A percentile compares a stretch with the other conserved stretches of the same genome.
Conservation (phyloP, 2,797 vertebrate species). For the Luscinia luscinia region DNA sequence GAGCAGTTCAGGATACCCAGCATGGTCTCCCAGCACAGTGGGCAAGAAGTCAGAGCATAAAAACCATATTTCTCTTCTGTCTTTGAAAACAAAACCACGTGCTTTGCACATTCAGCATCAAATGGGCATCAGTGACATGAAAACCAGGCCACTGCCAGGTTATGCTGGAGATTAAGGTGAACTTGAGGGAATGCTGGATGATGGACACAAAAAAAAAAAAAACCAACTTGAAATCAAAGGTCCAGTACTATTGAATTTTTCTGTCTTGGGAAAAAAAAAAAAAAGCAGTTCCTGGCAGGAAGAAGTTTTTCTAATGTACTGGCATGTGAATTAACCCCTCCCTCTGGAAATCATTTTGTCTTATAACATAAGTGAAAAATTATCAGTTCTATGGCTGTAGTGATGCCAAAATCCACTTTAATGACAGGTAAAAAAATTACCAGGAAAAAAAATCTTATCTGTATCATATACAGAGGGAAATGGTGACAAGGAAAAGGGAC, state of each 20-base stretch:
- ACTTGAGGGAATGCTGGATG: background rate
- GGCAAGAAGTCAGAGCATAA: background rate
- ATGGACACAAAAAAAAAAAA: background rate
- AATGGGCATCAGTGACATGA: background rate
- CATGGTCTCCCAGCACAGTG: background rate
- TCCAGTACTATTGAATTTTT: background rate
- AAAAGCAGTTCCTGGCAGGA: background rate
- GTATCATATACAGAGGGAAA: background rate
- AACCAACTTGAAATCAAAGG: background rate
- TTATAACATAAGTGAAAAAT: background rate
- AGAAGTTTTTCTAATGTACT: background rate
- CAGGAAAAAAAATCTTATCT: background rate
- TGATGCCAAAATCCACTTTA: background rate
- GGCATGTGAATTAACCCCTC: background rate
- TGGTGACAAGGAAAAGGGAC: background rate
- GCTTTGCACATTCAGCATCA: background rate
- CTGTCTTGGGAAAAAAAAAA: background rate
- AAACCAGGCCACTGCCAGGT: background rate
- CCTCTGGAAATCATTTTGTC: background rate
- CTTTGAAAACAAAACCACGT: fast-evolving
- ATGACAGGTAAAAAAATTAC: background rate
- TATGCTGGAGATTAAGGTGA: background rate
- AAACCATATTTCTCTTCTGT: background rate
- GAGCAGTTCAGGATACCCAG: background rate
- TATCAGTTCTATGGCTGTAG: background rate